phyloP scores from a whole-genome alignment of 2,113 vertebrate genomes.

The Elephantulus edwardii region DNA sequence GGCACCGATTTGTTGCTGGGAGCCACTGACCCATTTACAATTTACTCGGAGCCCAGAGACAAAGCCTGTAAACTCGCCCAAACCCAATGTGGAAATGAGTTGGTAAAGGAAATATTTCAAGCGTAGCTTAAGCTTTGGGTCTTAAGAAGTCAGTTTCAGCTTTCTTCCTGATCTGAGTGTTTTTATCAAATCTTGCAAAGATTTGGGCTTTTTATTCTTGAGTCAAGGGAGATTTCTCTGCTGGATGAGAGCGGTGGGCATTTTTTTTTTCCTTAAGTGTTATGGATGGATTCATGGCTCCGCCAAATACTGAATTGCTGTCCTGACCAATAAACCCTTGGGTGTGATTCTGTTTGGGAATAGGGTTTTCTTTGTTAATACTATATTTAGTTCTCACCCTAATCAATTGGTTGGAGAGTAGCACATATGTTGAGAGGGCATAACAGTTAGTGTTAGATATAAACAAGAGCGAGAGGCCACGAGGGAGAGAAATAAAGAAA shows the following conservation, averaged over 20 bases:
- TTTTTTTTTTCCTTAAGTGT: not conserved
- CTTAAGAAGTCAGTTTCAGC: not conserved
- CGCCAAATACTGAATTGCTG: not conserved
- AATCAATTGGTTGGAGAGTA: no score
- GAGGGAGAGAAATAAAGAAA: no score
- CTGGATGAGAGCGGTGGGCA: not conserved
- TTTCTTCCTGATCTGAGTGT: not conserved
- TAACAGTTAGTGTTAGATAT: no score
- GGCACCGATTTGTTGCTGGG: not conserved
- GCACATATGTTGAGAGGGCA: no score
- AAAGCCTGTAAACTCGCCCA: constrained; percentile 17
- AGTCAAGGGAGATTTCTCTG: not conserved
- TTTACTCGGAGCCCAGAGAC: constrained; percentile 40
- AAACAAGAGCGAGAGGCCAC: no score
- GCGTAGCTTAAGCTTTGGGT: not conserved
- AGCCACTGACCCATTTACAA: constrained; percentile 18
- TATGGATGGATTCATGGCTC: not conserved
- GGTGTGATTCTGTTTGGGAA: not conserved
- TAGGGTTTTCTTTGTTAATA: not conserved
- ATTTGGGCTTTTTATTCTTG: not conserved
- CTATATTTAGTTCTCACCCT: no score
- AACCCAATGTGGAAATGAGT: not conserved
- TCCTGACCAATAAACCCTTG: not conserved
- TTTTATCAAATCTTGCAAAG: not conserved
- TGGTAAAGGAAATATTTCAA: constrained; percentile 29